Evolutionary conservation across 64 coral and sea anemone genomes (phyloP), one percentile per base, ranked within the genome.

Genomic region (Dendrophyllia cribrosa): DNA sequence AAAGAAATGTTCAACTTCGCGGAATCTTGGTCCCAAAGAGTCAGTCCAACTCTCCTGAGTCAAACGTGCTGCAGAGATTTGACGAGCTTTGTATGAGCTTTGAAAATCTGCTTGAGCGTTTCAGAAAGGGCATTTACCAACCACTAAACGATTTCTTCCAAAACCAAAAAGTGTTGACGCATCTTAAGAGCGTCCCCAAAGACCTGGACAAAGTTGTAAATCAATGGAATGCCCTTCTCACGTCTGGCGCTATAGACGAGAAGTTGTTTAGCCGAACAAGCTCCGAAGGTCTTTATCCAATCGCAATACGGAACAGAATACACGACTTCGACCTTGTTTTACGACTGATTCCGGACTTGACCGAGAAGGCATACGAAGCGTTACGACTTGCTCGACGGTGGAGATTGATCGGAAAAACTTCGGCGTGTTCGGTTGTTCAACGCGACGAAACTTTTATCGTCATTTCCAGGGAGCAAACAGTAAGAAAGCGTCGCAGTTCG

Each of bases 271-370:
- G 94, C 20, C 76, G 58, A 64, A 76, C 26, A 6, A 98, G 93
- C 46, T 81, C 79, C 4, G 91, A 93, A 25, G 75, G 92, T n/a
- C 72, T 98, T 73, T 90, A 93, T 15, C 75, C 91, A 17, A 70
- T 95, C 24, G 89, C 75, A 47, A 93, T 98, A 74, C 86, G 91
- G 51, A 95, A 95, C 26, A 85, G 91, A 23, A 90, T 87, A 45
- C 94, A 95, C 82, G 94, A 98, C 60, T 98, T 88, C 74, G 96
- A 98, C 73, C 72, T 95, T 0, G 94, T 98, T 44, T 69, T 98
- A 46, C 65, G 96, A 56, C 59, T 98, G 2, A 83, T 98, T 85
- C 96, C 96, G 4, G 96, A 98, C 80, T 17, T 98, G 16, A 79
- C 83, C 19, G 93, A 95, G 69, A 98, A 98, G 65, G 96, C 94